These are phyloP conservation scores for Taenaris catops DNA, from an alignment of 2,888 invertebrate genomes.

Conservation along the genomic window DNA sequence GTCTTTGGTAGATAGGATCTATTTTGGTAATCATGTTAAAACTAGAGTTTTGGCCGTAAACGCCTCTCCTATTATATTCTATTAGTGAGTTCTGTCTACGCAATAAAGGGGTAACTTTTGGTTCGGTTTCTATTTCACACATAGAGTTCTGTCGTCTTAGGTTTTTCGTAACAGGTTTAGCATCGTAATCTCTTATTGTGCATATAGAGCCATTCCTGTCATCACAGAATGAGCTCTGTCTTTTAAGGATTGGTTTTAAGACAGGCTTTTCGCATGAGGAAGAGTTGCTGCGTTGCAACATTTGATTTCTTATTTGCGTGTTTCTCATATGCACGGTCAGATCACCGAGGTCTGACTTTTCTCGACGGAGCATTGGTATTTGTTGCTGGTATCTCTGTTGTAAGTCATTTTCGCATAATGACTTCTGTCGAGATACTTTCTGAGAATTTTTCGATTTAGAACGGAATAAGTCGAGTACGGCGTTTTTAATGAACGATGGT, in stretches of 20 bases:
- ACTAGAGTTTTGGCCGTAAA: slow-evolving; percentile 65
- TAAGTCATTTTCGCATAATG: slow-evolving; percentile 69
- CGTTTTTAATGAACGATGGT: slow-evolving; percentile 76
- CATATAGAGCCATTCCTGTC: slow-evolving; percentile 67
- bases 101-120: slow-evolving; percentile 74
- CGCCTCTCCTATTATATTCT: slow-evolving; percentile 70
- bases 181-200: slow-evolving; percentile 68
- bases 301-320: slow-evolving; percentile 64
- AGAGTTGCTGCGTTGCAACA: slow-evolving; percentile 72
- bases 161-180: slow-evolving; percentile 58
- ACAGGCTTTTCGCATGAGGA: slow-evolving; percentile 71
- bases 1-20: slow-evolving; percentile 78
- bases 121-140: slow-evolving; percentile 76
- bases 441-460: slow-evolving; percentile 72
- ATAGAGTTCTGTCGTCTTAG: slow-evolving; percentile 70
- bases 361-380: slow-evolving; percentile 62
- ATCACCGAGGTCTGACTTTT: slow-evolving; percentile 68
- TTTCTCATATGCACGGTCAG: slow-evolving; percentile 65
- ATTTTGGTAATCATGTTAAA: slow-evolving; percentile 79
- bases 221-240: slow-evolving; percentile 73
- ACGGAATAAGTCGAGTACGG: slow-evolving; percentile 74
- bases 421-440: slow-evolving; percentile 74
- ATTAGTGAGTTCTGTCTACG: slow-evolving; percentile 77
- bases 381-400: slow-evolving; percentile 57
- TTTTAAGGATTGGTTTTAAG: slow-evolving; percentile 68